Evolutionary conservation across 2,888 invertebrate genomes (phyloP).

Genomic region (Lacanobia oleracea): DNA sequence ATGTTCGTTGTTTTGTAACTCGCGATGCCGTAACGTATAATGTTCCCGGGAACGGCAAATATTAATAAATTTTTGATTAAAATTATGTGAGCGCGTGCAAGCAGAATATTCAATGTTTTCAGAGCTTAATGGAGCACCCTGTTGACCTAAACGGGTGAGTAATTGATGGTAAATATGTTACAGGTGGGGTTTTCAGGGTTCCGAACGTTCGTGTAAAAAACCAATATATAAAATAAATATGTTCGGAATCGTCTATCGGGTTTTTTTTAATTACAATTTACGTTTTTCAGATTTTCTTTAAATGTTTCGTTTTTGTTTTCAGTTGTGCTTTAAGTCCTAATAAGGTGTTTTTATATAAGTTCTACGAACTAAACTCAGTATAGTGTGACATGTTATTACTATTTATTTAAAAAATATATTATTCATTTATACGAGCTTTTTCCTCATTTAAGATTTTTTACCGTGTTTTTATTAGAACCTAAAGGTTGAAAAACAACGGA

Average conservation of each 20-base stretch:
- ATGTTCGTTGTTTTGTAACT: constrained; percentile 72
- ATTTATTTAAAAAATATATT: no score
- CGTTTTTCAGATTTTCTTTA: neutral
- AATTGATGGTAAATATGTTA: constrained; percentile 44
- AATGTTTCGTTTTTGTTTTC: no score
- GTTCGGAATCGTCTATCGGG: no score
- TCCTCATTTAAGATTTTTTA: neutral
- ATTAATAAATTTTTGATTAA: constrained; percentile 67
- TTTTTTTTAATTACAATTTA: neutral
- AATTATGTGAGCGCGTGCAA: constrained; percentile 48
- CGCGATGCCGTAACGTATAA: constrained; percentile 64
- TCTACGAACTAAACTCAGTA: no score
- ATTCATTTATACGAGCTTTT: no score
- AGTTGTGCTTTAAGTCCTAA: no score
- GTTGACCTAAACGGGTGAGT: constrained; percentile 51
- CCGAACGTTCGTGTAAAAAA: neutral
- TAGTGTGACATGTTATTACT: no score
- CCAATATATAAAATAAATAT: no score
- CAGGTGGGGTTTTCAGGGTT: neutral
- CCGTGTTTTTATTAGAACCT: neutral
- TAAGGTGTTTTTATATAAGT: no score
- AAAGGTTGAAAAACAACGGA: constrained; percentile 1
- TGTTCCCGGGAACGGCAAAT: constrained; percentile 61
- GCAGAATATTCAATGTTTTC: constrained; percentile 51
- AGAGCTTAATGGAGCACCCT: constrained; percentile 40